Percentiles rank a stretch among this genome's conserved stretches.
Evolutionary conservation across 2,888 invertebrate species (phyloP).

Genomic region (Euzophera pinguis): DNA sequence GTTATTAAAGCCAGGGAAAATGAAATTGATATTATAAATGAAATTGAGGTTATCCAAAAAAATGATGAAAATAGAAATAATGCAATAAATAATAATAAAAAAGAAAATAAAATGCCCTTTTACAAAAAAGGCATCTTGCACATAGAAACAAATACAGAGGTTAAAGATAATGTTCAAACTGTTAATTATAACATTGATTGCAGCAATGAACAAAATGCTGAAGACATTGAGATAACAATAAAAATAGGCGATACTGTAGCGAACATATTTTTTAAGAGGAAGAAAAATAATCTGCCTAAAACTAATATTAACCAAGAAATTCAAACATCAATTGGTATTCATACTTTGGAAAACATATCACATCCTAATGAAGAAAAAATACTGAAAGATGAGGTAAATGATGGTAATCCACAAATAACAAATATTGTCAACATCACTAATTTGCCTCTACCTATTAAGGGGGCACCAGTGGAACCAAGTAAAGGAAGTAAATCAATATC

Average conservation of each 20-base stretch:
- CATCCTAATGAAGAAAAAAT: conserved; percentile 15
- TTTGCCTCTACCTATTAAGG: not conserved
- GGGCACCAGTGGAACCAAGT: not conserved
- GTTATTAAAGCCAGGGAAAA: not conserved
- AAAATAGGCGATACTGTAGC: conserved; percentile 59
- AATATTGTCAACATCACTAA: conserved; percentile 18
- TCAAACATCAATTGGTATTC: conserved; percentile 48
- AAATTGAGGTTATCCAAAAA: not conserved
- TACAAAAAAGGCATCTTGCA: conserved; percentile 46
- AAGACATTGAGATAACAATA: conserved; percentile 64
- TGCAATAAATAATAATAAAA: conserved; percentile 5
- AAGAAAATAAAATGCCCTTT: conserved; percentile 39
- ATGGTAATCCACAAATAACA: conserved; percentile 25
- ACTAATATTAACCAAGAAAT: conserved; percentile 56
- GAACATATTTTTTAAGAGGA: conserved; percentile 60
- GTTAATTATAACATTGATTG: conserved; percentile 28
- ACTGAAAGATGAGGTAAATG: conserved; percentile 26
- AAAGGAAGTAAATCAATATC: conserved; percentile 33
- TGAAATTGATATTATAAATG: not conserved
- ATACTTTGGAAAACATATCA: conserved; percentile 23
- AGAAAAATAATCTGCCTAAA: conserved; percentile 53
- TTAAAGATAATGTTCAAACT: conserved; percentile 20
- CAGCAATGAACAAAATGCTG: conserved; percentile 29
- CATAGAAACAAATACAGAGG: conserved; percentile 17
- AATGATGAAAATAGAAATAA: not conserved